Conservation (phyloP, 2,888 invertebrate species). For the Digitonthophagus gazella region DNA sequence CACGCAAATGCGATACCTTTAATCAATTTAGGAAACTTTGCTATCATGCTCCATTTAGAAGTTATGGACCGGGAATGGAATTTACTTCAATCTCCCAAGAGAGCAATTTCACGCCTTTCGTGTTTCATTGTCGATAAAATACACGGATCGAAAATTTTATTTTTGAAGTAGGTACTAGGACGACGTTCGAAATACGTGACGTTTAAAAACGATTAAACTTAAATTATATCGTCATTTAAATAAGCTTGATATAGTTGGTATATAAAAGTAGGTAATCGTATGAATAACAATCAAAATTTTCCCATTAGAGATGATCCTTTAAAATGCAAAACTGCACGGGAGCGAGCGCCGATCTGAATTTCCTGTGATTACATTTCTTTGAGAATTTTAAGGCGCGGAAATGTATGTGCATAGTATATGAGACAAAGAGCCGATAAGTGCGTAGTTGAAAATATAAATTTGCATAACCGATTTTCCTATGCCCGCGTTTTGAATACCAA, state of each 20-base stretch:
- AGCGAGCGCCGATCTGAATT: conserved; percentile 25
- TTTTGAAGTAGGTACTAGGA: not conserved
- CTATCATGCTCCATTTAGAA: not conserved
- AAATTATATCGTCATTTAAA: too few species aligned
- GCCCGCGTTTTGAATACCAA: conserved; percentile 2
- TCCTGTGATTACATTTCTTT: conserved; percentile 27
- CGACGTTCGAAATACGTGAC: not conserved
- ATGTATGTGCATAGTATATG: conserved; percentile 30
- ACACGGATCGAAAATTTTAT: not conserved
- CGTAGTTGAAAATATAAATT: conserved; percentile 26
- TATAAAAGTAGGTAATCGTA: too few species aligned
- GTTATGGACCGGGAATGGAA: not conserved
- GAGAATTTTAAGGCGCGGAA: conserved; percentile 22
- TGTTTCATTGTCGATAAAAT: not conserved
- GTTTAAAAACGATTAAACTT: not conserved
- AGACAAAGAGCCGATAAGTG: conserved; percentile 27
- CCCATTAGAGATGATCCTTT: not conserved
- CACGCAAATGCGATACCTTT: not conserved
- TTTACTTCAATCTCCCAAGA: not conserved
- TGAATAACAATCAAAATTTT: not conserved
- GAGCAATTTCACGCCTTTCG: not conserved
- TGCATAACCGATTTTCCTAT: conserved; percentile 24
- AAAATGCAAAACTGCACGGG: not conserved
- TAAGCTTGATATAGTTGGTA: too few species aligned
- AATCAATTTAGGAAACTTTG: not conserved